Evolutionary conservation across 1,140 invertebrate genomes (phyloP), one percentile per base, ranked within the genome.

Genomic region (Zaprionus capensis): DNA sequence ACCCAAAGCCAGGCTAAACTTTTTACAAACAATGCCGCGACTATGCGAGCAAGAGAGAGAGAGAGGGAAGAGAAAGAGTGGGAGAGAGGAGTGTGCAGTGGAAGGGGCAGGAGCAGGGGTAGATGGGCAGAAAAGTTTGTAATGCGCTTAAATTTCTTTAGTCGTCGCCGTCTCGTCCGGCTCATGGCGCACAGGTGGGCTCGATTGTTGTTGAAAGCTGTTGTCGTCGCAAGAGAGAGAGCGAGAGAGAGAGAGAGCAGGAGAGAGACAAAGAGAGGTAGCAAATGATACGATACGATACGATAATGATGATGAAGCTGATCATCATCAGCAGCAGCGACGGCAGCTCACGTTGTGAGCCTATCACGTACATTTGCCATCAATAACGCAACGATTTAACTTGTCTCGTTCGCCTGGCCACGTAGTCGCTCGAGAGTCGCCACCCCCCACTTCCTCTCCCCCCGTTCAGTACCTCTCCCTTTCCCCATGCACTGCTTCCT

Each of bases 321-420:
- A 57, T 76, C 20, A 65, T 36, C 22, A 55, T 34, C 44, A 62
- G 58, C 65, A 71, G 53, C 17, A 63, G 61, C 31, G 38, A 15
- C 38, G 34, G 34, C 17, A 65, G 73, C 68, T 61, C 63, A 62
- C 71, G 69, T 62, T 82, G 73, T 88, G 85, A 88, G 85, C 85
- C 85, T 90, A 88, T 90, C 85, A 88, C 85, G 85, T 88, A 88
- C 79, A 85, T 88, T 88, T 83, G 85, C 85, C 85, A 88, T 88
- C 85, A 88, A 88, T 88, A 88, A 88, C 85, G 85, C 85, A 80
- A 88, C 85, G 85, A 88, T 88, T 88, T 90, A 88, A 90, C 85
- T 90, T 88, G 85, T 88, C 85, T 90, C 85, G 79, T 90, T 80
- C 81, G 75, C 69, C 71, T 51, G 84, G 69, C 80, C 84, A 87